These are phyloP conservation scores for Nymphalis urticae DNA, from an alignment of 2,888 invertebrate genomes.

Conservation along the genomic window DNA sequence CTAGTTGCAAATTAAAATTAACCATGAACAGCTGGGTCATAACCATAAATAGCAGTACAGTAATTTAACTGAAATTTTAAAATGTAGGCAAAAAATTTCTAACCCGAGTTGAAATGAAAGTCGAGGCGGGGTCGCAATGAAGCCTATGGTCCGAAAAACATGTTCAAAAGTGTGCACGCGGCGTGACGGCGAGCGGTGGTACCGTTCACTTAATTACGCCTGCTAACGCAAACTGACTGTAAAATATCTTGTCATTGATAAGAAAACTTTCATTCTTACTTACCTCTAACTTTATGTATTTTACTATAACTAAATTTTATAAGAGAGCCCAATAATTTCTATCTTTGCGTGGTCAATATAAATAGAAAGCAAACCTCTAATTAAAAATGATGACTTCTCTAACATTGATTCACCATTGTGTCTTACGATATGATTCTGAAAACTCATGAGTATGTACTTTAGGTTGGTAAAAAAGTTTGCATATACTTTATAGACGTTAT, in stretches of 20 bases:
- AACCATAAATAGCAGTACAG: background rate
- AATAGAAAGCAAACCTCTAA: background rate
- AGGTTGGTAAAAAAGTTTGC: too few species aligned
- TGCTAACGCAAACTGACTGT: constrained; percentile 51
- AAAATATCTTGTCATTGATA: constrained; percentile 58
- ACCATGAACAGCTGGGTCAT: background rate
- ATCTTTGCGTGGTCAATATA: too few species aligned
- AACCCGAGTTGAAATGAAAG: constrained; percentile 24
- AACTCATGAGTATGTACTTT: too few species aligned
- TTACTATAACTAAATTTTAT: constrained; percentile 32
- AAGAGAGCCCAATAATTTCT: background rate
- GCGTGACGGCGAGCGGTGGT: constrained; percentile 45
- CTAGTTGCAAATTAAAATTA: too few species aligned
- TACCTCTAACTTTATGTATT: constrained; percentile 8
- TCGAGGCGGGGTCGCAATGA: constrained; percentile 18
- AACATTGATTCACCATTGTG: too few species aligned
- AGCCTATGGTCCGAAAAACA: constrained; percentile 32
- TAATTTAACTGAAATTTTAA: constrained; percentile 2
- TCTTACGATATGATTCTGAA: too few species aligned
- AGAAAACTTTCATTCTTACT: constrained; percentile 24
- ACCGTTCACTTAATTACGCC: constrained; percentile 52
- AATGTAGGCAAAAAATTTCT: constrained; percentile 22
- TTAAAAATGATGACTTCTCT: too few species aligned
- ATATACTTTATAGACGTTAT: too few species aligned
- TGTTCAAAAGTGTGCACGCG: constrained; percentile 28